Base-by-base conservation (phyloP, 2,113 vertebrate genomes). In the Gila orcuttii region DNA sequence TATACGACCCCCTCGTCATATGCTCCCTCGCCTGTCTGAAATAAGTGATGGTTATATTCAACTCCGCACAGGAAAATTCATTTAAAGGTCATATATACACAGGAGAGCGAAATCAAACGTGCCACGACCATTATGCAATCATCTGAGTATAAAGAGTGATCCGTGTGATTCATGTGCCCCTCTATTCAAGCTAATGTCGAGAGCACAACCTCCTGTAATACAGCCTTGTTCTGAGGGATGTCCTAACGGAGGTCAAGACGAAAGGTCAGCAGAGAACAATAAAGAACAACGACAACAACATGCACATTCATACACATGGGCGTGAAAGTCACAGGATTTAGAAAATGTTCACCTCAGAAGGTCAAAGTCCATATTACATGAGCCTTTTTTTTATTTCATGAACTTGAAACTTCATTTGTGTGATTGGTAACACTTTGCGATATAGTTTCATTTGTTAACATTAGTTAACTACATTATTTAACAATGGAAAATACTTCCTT, bases 221-320 rank as follows among this genome's bases (percentile, higher is more conserved):
- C 60, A 81, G 73, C 69, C 42, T 8, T 68, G 79, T 31, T 42
- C 36, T 36, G 60, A 39, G 62, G 82, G 45, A 62, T 75, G 77
- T 80, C 77, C 86, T 45, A 81, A 79, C 57, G 36, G 25, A 62
- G 84, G 79, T 88, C 87, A 88, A 60, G 77, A 66, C 50, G 75
- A 45, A 69, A 36, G 84, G 52, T 76, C 13, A 31, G 28, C n/a
- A 25, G 1, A 17, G 4, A 78, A 59, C n/a, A 59, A 31, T 39
- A 84, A 25, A 23, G 12, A 50, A 25, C 79, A 13, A 15, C 1
- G 4, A 31, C 45, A 47, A 80, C 78, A 25, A 81, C 79, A 45
- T 23, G 23, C 60, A 25, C 42, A n/a, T 12, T 45, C 39, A 12
- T 42, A 71, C 21, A 45, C 23, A 25, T 4, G 60, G 12, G 0